A percentile compares a stretch with the other conserved stretches of the same genome.
These are phyloP conservation scores for Platynereis dumerilii DNA, from an alignment of 2,888 invertebrate species.

Conservation along the genomic window DNA sequence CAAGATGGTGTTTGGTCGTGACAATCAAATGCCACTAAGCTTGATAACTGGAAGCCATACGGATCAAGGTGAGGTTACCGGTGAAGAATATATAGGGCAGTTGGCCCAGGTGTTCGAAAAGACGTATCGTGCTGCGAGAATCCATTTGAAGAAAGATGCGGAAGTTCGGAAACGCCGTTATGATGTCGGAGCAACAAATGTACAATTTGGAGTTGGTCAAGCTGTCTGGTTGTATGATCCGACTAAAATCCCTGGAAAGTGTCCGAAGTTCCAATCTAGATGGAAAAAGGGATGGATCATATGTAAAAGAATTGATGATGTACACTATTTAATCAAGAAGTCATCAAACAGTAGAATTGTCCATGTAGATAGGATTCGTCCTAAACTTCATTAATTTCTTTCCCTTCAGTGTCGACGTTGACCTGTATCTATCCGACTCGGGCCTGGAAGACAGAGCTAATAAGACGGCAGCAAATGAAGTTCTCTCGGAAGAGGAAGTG, in stretches of 20 bases:
- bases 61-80: background rate
- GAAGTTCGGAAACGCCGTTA: slow-evolving; percentile 33
- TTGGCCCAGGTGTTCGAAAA: slow-evolving; percentile 6
- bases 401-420: too few species aligned
- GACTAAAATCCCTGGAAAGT: slow-evolving; percentile 23
- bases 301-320: slow-evolving; percentile 27
- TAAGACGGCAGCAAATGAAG: too few species aligned
- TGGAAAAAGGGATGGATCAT: slow-evolving; percentile 23
- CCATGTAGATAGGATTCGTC: too few species aligned
- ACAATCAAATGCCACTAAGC: too few species aligned
- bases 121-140: slow-evolving; percentile 28
- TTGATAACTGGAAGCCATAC: too few species aligned
- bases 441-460: too few species aligned
- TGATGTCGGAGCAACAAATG: slow-evolving; percentile 31
- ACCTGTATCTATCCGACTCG: too few species aligned
- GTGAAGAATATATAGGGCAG: background rate
- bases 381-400: too few species aligned
- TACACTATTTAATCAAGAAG: slow-evolving; percentile 26
- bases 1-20: background rate
- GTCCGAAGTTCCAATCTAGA: slow-evolving; percentile 21
- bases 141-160: slow-evolving; percentile 17
- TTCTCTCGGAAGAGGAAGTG: too few species aligned
- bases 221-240: slow-evolving; percentile 32
- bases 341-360: too few species aligned
- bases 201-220: slow-evolving; percentile 19